A percentile compares a stretch with the other conserved stretches of the same genome.
phyloP scores from a whole-genome alignment of 2,113 vertebrate species.

The Heptranchias perlo region DNA sequence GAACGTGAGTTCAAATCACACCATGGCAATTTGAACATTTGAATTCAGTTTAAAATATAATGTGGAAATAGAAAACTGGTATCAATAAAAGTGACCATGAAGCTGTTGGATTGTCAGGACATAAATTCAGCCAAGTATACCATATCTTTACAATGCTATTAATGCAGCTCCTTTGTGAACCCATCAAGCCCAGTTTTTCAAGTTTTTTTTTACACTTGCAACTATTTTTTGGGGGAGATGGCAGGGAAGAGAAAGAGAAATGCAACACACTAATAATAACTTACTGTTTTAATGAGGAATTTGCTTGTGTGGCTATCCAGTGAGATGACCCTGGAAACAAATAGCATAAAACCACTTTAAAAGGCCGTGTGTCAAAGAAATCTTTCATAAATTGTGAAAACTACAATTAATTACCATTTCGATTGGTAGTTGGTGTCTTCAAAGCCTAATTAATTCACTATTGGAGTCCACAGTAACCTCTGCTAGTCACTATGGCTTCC shows the following conservation, averaged over 20 bases:
- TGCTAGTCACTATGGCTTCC: not conserved
- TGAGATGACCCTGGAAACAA: constrained; percentile 63
- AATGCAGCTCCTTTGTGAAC: not conserved
- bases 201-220: not conserved
- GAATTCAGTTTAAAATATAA: not conserved
- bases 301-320: constrained; percentile 69
- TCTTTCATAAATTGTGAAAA: not conserved
- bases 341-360: not conserved
- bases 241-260: not conserved
- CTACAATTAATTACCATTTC: not conserved
- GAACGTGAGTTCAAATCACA: too few species aligned
- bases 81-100: not conserved
- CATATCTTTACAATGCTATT: not conserved
- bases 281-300: constrained; percentile 82
- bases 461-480: not conserved
- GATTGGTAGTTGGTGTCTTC: not conserved
- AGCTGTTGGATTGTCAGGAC: not conserved
- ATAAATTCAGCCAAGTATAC: not conserved
- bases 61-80: not conserved
- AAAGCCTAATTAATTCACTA: not conserved
- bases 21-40: too few species aligned
- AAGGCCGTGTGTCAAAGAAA: not conserved
- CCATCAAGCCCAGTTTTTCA: not conserved
- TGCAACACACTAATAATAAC: constrained; percentile 45
- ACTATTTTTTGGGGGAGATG: not conserved